Base-by-base conservation (phyloP, 2,888 invertebrate genomes). In the Aricia artaxerxes region DNA sequence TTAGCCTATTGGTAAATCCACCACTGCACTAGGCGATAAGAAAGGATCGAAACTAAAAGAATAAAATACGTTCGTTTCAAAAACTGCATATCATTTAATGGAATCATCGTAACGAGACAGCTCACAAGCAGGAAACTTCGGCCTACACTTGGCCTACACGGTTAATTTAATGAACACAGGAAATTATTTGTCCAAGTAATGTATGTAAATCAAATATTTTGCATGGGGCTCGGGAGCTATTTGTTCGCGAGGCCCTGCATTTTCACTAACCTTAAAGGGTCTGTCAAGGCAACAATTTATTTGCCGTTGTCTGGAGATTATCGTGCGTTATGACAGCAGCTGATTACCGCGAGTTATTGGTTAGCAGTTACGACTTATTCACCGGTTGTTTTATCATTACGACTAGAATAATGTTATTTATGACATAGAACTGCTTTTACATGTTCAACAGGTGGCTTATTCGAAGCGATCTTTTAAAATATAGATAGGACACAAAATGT, bases 181-280 rank as follows among this genome's bases (percentile, higher is more conserved):
- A 35, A 35, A 69, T 35, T 69, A 69, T 69, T 69, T 69, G 69
- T 16, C 11, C 13, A 69, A 38, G 69, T 69, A 6, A 35, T 69
- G 35, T 69, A 69, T 69, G 69, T 69, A 35, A 69, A 69, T 69
- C 69, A 69, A 69, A 69, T 35, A 69, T 35, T 69, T 35, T 69
- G 35, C 69, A 69, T 69, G 69, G 69, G 13, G 35, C 69, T 35
- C 35, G 69, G 35, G 35, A 69, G 35, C 69, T 5, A 69, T 69
- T 69, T 69, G 69, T 64, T 31, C 13, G 13, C 11, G 35, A 38
- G 69, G 69, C 69, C 69, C 35, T 69, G 69, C 16, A 38, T 69
- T 69, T 69, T 69, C 69, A 69, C 69, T 69, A 69, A 69, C 69
- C 69, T 69, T 69, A 69, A 69, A 69, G 69, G 69, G 69, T 69